Evolutionary conservation across 2,113 vertebrate species (phyloP).

Genomic region (Machaerirhynchus nigripectus): DNA sequence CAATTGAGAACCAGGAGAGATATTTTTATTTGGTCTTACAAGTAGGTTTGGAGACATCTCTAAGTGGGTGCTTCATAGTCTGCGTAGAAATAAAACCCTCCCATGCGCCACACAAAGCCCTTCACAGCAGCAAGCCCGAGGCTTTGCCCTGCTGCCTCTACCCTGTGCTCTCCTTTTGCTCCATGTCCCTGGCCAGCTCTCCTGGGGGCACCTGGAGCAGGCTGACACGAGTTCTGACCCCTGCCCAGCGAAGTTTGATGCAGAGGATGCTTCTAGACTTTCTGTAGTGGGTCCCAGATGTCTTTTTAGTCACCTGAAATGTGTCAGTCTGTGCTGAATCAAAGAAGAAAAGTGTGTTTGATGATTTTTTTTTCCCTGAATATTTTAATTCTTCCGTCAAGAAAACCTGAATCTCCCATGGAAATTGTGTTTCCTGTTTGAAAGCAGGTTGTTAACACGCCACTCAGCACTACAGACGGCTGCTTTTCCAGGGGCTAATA

Average conservation of each 20-base stretch:
- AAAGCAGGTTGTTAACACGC: background rate
- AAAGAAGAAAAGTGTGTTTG: background rate
- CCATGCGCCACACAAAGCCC: accelerated
- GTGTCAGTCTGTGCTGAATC: background rate
- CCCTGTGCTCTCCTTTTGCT: background rate
- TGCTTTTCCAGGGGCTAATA: constrained; percentile 32
- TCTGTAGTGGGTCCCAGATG: background rate
- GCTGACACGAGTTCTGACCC: background rate
- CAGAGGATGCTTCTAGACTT: background rate
- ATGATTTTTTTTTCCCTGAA: background rate
- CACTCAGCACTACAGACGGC: background rate
- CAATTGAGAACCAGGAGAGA: background rate
- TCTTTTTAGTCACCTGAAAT: background rate
- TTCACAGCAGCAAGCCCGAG: background rate
- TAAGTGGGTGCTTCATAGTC: background rate
- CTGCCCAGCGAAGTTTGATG: accelerated
- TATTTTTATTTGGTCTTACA: constrained; percentile 44
- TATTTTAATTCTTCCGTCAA: constrained; percentile 3
- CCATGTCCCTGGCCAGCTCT: background rate
- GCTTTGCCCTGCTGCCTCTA: background rate
- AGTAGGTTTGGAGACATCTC: constrained; percentile 17
- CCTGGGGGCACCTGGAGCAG: background rate
- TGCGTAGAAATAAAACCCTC: background rate
- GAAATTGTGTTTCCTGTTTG: constrained; percentile 12
- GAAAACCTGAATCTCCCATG: background rate